Percentiles rank a stretch among this genome's conserved stretches.
phyloP scores from a whole-genome alignment of 1,140 invertebrate genomes.

The Philotrypesis tridentata region DNA sequence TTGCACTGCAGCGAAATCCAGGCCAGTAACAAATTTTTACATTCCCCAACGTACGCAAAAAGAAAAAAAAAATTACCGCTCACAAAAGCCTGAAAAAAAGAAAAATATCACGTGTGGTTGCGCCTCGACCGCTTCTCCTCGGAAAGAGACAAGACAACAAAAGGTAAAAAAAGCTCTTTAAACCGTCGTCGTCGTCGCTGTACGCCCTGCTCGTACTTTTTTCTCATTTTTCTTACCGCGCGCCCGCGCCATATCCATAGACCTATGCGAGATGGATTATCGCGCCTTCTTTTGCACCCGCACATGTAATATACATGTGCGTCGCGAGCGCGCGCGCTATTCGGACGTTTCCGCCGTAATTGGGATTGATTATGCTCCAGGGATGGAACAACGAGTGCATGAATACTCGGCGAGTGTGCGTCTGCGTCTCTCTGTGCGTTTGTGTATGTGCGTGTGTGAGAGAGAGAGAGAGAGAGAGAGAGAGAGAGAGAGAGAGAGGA shows the following conservation, averaged over 20 bases:
- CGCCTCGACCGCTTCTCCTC: neutral
- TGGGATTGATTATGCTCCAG: conserved; percentile 45
- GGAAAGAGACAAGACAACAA: neutral
- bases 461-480: neutral
- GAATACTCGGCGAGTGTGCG: too few relatives aligned
- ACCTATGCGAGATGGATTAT: neutral
- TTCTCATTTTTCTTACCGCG: neutral
- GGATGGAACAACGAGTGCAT: neutral
- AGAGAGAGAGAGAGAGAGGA: neutral
- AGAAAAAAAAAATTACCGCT: neutral
- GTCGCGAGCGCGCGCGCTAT: neutral
- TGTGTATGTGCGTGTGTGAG: too few relatives aligned
- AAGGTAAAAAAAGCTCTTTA: neutral
- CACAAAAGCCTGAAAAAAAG: neutral
- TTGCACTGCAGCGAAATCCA: neutral
- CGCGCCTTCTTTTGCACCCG: neutral
- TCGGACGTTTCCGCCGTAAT: conserved; percentile 30
- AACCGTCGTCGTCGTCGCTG: too few relatives aligned
- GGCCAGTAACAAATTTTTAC: neutral
- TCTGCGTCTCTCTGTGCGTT: too few relatives aligned
- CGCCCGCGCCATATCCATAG: neutral
- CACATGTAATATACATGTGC: conserved; percentile 43
- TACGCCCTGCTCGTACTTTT: neutral
- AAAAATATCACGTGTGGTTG: neutral
- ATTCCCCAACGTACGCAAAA: neutral